Percentiles rank a stretch among this genome's conserved stretches.
These are phyloP conservation scores for Salvelinus sp. DNA, from an alignment of 2,113 vertebrate genomes.

Conservation along the genomic window DNA sequence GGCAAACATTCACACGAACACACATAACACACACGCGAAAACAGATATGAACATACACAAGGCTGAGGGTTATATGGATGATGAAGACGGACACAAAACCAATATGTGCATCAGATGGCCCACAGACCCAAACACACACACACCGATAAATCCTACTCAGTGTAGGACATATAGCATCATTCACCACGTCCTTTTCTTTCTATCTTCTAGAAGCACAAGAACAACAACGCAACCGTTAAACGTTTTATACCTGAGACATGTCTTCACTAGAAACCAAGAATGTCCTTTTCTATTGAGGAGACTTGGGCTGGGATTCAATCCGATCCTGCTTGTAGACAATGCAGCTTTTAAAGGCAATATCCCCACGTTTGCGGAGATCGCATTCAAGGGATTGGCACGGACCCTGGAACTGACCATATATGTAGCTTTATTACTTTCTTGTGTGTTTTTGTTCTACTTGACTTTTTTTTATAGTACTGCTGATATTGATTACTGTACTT, in stretches of 20 bases:
- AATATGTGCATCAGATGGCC: no score
- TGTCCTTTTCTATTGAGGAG: not conserved
- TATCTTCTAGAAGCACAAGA: slow-evolving; percentile 1
- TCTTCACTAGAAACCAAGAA: not conserved
- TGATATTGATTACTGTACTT: no score
- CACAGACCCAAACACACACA: no score
- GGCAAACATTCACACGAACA: no score
- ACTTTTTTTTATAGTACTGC: no score
- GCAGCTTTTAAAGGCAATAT: not conserved
- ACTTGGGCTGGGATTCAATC: not conserved
- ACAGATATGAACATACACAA: no score
- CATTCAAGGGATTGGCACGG: not conserved
- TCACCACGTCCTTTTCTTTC: not conserved
- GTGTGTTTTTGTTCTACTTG: no score
- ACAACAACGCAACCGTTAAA: not conserved
- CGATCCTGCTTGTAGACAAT: not conserved
- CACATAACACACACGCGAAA: no score
- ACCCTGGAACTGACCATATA: no score
- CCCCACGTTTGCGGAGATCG: not conserved
- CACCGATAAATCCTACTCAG: not conserved
- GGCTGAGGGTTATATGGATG: not conserved
- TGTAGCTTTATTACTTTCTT: no score
- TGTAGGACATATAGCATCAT: not conserved
- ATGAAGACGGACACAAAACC: not conserved
- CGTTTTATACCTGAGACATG: not conserved